Evolutionary conservation across 1,140 invertebrate species (phyloP).

Genomic region (Homarus americanus): DNA sequence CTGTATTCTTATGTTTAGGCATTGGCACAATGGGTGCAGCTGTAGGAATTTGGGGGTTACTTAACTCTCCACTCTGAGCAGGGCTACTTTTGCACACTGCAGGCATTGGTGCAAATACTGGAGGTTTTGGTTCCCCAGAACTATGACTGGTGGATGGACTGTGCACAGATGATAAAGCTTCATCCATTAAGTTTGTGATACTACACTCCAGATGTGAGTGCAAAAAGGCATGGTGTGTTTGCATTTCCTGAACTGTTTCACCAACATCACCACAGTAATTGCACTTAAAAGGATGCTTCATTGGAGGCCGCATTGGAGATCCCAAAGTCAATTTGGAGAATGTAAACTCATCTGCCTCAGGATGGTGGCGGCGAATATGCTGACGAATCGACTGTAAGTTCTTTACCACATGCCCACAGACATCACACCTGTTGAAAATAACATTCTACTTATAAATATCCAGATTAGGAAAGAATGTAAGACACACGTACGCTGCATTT

Average conservation of each 20-base stretch:
- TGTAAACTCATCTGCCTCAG: slow-evolving; percentile 50
- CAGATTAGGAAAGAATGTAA: too few relatives aligned
- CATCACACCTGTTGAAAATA: slow-evolving; percentile 57
- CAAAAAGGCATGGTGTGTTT: slow-evolving; percentile 64
- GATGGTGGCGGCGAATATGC: slow-evolving; percentile 64
- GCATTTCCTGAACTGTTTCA: slow-evolving; percentile 65
- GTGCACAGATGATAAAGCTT: slow-evolving; percentile 66
- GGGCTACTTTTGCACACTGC: neutral
- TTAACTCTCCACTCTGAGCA: neutral
- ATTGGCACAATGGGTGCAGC: neutral
- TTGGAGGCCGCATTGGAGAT: slow-evolving; percentile 55
- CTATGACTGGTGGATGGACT: slow-evolving; percentile 53
- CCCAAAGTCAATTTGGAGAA: slow-evolving; percentile 55
- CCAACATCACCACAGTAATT: slow-evolving; percentile 71
- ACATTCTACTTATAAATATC: too few relatives aligned
- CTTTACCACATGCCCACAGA: slow-evolving; percentile 68
- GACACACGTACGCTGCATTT: too few relatives aligned
- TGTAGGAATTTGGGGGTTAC: neutral
- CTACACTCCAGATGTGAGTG: slow-evolving; percentile 62
- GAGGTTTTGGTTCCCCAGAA: slow-evolving; percentile 19
- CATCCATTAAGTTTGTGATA: slow-evolving; percentile 64
- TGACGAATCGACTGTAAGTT: slow-evolving; percentile 41
- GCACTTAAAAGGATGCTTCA: slow-evolving; percentile 68
- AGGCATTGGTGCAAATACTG: neutral
- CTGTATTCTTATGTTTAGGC: slow-evolving; percentile 52